Conservation (phyloP, 2,888 invertebrate species). For the Luffia ferchaultella region DNA sequence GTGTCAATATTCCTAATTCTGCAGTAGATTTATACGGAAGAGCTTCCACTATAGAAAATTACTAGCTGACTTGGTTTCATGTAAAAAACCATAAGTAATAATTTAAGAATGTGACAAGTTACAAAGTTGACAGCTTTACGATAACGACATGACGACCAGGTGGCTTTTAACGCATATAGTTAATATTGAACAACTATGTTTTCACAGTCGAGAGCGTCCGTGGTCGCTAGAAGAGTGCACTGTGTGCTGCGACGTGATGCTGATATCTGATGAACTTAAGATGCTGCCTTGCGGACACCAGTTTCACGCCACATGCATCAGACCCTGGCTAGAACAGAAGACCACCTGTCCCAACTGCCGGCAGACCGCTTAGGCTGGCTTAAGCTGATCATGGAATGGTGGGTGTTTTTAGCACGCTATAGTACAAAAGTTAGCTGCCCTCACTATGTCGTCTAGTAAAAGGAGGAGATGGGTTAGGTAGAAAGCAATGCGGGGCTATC, state of each 20-base stretch:
- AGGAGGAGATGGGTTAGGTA: too few relatives aligned
- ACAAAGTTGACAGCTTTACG: too few relatives aligned
- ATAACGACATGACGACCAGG: too few relatives aligned
- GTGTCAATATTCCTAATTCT: too few relatives aligned
- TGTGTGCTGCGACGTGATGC: constrained; percentile 51
- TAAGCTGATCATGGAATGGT: background rate
- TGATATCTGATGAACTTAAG: constrained; percentile 43
- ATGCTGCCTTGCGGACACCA: constrained; percentile 21
- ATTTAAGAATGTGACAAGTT: too few relatives aligned
- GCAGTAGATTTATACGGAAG: too few relatives aligned
- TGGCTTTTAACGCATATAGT: too few relatives aligned
- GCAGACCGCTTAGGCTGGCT: constrained; percentile 28
- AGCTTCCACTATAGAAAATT: too few relatives aligned
- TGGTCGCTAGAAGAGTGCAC: constrained; percentile 49
- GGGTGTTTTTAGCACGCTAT: background rate
- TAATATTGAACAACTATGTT: constrained; percentile 7
- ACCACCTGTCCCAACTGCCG: constrained; percentile 29
- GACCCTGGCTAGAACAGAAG: constrained; percentile 3
- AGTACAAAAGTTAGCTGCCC: background rate
- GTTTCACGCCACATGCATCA: constrained; percentile 3
- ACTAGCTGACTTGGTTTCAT: too few relatives aligned
- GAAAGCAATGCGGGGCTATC: too few relatives aligned
- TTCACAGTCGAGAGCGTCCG: constrained; percentile 37
- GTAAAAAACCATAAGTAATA: too few relatives aligned
- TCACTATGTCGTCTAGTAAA: too few relatives aligned